Evolutionary conservation across 30 jellyfish, hydroid and myxozoan species (phyloP).

Genomic region (Clytia hemisphaerica): DNA sequence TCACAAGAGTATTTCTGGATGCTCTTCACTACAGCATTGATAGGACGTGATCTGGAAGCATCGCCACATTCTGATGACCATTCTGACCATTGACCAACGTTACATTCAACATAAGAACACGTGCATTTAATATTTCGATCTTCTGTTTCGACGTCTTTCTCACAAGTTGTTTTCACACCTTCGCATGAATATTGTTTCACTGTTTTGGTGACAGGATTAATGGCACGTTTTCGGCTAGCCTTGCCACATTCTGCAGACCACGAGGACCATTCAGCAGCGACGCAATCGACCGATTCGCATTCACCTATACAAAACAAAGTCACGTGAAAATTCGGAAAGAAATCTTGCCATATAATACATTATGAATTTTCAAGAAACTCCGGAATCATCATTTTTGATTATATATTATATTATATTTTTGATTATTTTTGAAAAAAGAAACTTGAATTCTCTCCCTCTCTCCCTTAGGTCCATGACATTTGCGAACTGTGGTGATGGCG

Average conservation of each 20-base stretch:
- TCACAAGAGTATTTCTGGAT: too few relatives aligned
- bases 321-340: too few relatives aligned
- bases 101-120: slow-evolving; percentile 32
- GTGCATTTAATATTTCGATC: slow-evolving; percentile 36
- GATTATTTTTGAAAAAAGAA: too few relatives aligned
- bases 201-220: slow-evolving; percentile 35
- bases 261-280: slow-evolving; percentile 46
- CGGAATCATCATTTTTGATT: too few relatives aligned
- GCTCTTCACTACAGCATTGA: too few relatives aligned
- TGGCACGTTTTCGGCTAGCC: slow-evolving; percentile 30
- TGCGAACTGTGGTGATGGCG: too few relatives aligned
- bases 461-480: too few relatives aligned
- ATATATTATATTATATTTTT: too few relatives aligned
- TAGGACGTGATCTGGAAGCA: slow-evolving; percentile 9
- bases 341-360: too few relatives aligned
- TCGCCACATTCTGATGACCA: slow-evolving; percentile 26
- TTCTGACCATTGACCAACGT: slow-evolving; percentile 19
- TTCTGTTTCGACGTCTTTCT: slow-evolving; percentile 45
- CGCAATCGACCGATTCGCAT: slow-evolving; percentile 57
- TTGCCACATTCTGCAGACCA: slow-evolving; percentile 71
- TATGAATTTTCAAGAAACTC: too few relatives aligned
- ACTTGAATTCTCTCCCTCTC: too few relatives aligned
- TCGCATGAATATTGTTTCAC: slow-evolving; percentile 34
- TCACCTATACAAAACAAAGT: slow-evolving; percentile 26
- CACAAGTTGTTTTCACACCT: slow-evolving; percentile 45